These are phyloP conservation scores for Drosophila nr. perissopoda DNA, from an alignment of 2,888 invertebrate genomes.

Conservation along the genomic window DNA sequence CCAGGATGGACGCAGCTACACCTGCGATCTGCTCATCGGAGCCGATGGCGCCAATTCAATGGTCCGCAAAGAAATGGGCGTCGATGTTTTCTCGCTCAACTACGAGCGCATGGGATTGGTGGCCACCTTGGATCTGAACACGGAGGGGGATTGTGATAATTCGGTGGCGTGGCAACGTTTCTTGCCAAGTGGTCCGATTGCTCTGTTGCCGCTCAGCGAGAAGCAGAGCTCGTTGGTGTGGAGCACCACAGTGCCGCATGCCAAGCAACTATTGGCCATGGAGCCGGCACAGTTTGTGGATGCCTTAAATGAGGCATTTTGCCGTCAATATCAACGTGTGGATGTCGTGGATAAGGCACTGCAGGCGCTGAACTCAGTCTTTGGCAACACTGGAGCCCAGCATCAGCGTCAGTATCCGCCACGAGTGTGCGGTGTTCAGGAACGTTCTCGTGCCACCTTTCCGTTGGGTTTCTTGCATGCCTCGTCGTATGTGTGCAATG, in stretches of 20 bases:
- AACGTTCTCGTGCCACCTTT: conserved; percentile 91
- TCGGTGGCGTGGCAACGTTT: conserved; percentile 98
- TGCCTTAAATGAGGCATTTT: conserved; percentile 93
- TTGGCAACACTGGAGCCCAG: conserved; percentile 76
- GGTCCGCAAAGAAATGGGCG: conserved; percentile 92
- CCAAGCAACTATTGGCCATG: conserved; percentile 89
- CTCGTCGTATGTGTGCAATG: conserved; percentile 91
- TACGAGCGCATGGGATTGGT: conserved; percentile 97
- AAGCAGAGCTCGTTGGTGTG: conserved; percentile 96
- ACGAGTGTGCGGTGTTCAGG: conserved; percentile 74
- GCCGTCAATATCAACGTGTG: conserved; percentile 81
- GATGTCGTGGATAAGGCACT: conserved; percentile 83
- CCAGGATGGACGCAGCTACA: conserved; percentile 88
- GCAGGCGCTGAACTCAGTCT: conserved; percentile 86
- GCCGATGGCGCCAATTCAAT: conserved; percentile 97
- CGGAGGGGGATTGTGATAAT: conserved; percentile 90
- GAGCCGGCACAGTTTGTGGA: conserved; percentile 93
- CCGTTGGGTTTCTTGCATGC: conserved; percentile 97
- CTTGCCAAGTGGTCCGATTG: conserved; percentile 95
- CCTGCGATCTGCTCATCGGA: conserved; percentile 92
- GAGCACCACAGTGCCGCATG: conserved; percentile 92
- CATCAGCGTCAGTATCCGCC: conserved; percentile 84
- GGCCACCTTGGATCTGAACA: conserved; percentile 92
- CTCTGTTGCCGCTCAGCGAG: conserved; percentile 93
- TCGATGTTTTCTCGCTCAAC: conserved; percentile 92